phyloP scores from a whole-genome alignment of 2,113 vertebrate species.

The Austrofundulus limnaeus region DNA sequence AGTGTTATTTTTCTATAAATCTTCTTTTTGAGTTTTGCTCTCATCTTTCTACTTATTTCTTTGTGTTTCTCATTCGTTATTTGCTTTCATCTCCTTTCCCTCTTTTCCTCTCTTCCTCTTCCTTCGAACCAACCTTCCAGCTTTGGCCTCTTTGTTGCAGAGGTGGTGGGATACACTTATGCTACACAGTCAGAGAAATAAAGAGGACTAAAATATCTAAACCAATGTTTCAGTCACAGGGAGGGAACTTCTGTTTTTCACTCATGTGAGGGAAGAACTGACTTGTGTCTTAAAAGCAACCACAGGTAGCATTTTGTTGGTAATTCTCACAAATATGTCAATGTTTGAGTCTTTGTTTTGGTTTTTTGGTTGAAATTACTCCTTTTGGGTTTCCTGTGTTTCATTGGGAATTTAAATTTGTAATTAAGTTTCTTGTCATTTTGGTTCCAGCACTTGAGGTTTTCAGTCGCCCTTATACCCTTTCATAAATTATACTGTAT shows the following conservation, averaged over 20 bases:
- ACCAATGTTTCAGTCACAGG: slow-evolving; percentile 49
- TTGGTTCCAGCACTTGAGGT: no score
- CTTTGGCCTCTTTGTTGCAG: slow-evolving; percentile 39
- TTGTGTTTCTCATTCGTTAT: not conserved
- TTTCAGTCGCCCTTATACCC: no score
- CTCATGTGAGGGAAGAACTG: slow-evolving; percentile 49
- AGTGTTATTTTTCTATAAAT: slow-evolving; percentile 3
- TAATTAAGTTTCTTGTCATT: no score
- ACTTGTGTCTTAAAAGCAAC: slow-evolving; percentile 13
- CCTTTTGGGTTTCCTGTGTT: no score
- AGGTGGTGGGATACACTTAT: slow-evolving; percentile 52
- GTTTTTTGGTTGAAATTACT: no score
- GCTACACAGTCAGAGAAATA: slow-evolving; percentile 38
- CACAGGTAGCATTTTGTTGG: not conserved
- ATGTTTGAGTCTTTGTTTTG: no score
- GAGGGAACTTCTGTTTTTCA: slow-evolving; percentile 38
- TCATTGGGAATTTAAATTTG: no score
- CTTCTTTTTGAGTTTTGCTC: not conserved
- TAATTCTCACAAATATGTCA: not conserved
- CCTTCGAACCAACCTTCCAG: slow-evolving; percentile 6
- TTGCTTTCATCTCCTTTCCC: not conserved
- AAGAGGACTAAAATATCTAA: slow-evolving; percentile 60
- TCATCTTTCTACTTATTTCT: not conserved
- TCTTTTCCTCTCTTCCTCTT: not conserved
- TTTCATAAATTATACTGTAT: no score